Evolutionary conservation across 1,140 invertebrate genomes (phyloP).

Genomic region (Zaprionus nigranus): DNA sequence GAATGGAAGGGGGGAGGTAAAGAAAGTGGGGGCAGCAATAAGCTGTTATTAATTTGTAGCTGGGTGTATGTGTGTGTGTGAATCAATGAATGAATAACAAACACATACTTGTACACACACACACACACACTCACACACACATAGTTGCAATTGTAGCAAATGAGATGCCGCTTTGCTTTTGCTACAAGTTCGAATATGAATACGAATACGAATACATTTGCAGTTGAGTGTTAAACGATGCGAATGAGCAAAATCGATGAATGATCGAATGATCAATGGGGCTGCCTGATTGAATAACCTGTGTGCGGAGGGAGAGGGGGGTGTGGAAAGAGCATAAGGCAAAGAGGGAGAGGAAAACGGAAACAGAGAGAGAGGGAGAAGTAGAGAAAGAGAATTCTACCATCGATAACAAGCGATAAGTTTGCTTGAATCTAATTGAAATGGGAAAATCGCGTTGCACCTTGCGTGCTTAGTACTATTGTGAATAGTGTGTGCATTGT

Average conservation of each 20-base stretch:
- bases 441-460: neutral
- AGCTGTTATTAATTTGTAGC: conserved; percentile 40
- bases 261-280: conserved; percentile 45
- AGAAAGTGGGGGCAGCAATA: conserved; percentile 10
- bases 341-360: neutral
- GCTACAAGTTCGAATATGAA: neutral
- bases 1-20: neutral
- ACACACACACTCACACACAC: neutral
- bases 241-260: conserved; percentile 32
- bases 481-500: neutral
- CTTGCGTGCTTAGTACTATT: neutral
- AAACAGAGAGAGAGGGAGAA: neutral
- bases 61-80: conserved; percentile 22
- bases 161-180: neutral
- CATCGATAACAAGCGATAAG: too few species aligned
- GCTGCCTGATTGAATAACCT: conserved; percentile 33
- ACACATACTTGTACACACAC: neutral
- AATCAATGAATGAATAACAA: conserved; percentile 56
- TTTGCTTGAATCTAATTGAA: neutral
- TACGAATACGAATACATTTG: conserved; percentile 1
- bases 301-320: too few species aligned
- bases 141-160: conserved; percentile 33
- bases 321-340: neutral
- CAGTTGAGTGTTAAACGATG: conserved; percentile 11
- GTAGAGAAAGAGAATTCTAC: too few species aligned